These are phyloP conservation scores for Noctua fimbriata DNA, from an alignment of 2,888 invertebrate species.

Conservation along the genomic window DNA sequence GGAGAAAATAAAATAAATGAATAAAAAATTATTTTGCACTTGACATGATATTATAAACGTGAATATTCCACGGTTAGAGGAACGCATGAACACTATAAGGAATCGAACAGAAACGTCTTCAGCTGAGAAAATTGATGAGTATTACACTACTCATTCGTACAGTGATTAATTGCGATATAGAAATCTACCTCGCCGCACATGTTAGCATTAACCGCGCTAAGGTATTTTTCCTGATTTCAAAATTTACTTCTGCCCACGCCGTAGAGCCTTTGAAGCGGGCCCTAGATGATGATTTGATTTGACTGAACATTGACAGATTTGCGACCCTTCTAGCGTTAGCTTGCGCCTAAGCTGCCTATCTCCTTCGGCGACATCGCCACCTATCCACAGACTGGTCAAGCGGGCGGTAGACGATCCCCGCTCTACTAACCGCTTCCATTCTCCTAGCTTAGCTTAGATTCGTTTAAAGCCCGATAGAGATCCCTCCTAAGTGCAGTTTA, in stretches of 20 bases:
- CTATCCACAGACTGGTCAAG: neutral
- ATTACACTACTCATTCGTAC: neutral
- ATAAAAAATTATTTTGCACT: neutral
- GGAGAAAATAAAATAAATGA: too few relatives aligned
- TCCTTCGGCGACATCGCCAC: neutral
- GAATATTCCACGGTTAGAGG: neutral
- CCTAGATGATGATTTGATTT: neutral
- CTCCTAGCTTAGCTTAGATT: neutral
- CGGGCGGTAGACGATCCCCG: neutral
- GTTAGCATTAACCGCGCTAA: neutral
- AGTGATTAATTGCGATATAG: neutral
- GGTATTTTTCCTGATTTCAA: neutral
- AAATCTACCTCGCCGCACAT: neutral
- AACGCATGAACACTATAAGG: neutral
- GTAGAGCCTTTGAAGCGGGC: neutral
- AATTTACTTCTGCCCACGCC: neutral
- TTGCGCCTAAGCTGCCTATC: neutral
- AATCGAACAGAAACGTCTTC: slow-evolving; percentile 7
- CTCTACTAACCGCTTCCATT: neutral
- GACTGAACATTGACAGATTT: neutral
- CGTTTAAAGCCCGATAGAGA: neutral
- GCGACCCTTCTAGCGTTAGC: neutral
- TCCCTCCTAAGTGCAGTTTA: neutral
- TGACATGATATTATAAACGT: neutral
- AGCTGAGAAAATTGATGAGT: slow-evolving; percentile 1